phyloP scores from a whole-genome alignment of 2,797 vertebrate species.

The Decapterus maruadsi region DNA sequence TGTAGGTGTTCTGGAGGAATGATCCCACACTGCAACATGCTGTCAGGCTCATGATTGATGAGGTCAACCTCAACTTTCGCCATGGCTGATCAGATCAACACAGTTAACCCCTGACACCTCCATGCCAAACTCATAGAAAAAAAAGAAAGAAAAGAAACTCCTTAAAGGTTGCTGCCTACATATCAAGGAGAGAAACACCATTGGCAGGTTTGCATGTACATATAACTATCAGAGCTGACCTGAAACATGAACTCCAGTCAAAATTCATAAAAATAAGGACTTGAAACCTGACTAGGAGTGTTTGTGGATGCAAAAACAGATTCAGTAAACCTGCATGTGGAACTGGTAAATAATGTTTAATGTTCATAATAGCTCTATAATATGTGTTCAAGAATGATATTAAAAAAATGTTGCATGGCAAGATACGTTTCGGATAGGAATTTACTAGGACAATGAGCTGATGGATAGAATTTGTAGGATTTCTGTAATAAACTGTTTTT shows the following conservation, averaged over 20 bases:
- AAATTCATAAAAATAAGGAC: too few species aligned
- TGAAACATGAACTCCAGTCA: background rate
- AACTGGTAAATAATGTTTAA: too few species aligned
- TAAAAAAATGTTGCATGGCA: too few species aligned
- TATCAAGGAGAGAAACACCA: background rate
- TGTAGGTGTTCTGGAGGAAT: constrained; percentile 31
- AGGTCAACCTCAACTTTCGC: constrained; percentile 24
- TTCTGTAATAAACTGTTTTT: too few species aligned
- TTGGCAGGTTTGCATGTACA: constrained; percentile 1
- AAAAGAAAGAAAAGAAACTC: too few species aligned
- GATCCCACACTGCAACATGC: constrained; percentile 31
- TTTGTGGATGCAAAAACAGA: too few species aligned
- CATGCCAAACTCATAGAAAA: background rate
- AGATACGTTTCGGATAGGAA: too few species aligned
- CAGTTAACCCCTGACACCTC: constrained; percentile 17
- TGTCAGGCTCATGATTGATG: constrained; percentile 50
- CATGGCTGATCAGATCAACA: constrained; percentile 24
- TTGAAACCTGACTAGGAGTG: background rate
- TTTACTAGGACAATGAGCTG: too few species aligned
- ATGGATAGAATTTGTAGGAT: too few species aligned
- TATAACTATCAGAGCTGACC: background rate
- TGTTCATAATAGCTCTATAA: too few species aligned
- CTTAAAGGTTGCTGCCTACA: background rate
- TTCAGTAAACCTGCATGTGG: too few species aligned
- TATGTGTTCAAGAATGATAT: too few species aligned